Percentiles rank a stretch among this genome's conserved stretches.
Conservation (phyloP, 92 coral and sea anemone genomes). For the Porites divaricata region DNA sequence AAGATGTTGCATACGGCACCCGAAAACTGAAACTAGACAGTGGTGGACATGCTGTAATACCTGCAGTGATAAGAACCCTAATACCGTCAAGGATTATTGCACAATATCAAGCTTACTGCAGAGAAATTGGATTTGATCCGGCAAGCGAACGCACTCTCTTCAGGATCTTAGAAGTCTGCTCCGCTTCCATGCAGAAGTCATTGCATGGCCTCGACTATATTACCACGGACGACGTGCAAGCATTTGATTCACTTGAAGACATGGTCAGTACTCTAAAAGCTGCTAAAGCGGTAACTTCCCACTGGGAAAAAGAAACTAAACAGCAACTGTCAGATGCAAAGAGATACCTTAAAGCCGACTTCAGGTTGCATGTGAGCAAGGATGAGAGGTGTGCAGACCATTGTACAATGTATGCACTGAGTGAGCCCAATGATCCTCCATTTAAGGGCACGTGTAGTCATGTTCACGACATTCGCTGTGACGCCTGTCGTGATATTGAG, state of each 20-base stretch:
- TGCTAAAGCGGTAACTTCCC: background rate
- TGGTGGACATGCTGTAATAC: constrained; percentile 20
- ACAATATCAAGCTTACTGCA: constrained; percentile 33
- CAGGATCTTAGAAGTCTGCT: constrained; percentile 40
- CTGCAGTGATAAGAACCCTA: constrained; percentile 22
- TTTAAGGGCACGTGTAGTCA: background rate
- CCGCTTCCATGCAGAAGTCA: constrained; percentile 46
- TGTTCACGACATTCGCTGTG: constrained; percentile 15
- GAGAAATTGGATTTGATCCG: constrained; percentile 25
- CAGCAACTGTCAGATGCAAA: constrained; percentile 32
- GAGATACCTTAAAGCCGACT: constrained; percentile 60
- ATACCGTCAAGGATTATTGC: constrained; percentile 33
- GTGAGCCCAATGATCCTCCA: background rate
- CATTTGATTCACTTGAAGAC: constrained; percentile 12
- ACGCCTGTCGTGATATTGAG: constrained; percentile 22
- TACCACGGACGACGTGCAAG: constrained; percentile 38
- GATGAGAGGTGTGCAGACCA: constrained; percentile 52
- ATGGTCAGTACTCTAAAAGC: too few relatives aligned
- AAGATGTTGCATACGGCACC: constrained; percentile 15
- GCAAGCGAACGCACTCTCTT: constrained; percentile 48
- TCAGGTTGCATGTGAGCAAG: constrained; percentile 52
- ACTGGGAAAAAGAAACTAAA: constrained; percentile 9
- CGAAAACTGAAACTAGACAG: constrained; percentile 7
- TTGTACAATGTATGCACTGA: background rate
- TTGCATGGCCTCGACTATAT: constrained; percentile 38